Evolutionary conservation across 2,113 vertebrate species (phyloP).

Genomic region (Pitta sordida): DNA sequence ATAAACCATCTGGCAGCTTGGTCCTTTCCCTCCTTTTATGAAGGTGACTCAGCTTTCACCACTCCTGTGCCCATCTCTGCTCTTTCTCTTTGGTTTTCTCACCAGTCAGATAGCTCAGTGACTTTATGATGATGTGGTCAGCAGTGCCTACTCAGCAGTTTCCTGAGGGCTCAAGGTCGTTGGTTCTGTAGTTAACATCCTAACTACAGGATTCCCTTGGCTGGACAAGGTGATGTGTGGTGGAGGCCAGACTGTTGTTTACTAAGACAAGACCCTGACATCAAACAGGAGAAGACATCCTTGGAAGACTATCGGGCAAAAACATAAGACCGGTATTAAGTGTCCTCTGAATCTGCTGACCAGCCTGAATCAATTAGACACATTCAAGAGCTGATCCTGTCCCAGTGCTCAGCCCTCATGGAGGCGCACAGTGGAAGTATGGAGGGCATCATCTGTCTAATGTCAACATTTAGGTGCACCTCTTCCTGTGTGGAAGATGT

Average conservation of each 20-base stretch:
- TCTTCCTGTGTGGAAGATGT: background rate
- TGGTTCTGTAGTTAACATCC: background rate
- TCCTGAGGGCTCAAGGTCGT: background rate
- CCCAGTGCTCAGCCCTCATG: background rate
- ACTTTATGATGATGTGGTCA: background rate
- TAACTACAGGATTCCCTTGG: background rate
- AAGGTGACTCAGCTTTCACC: background rate
- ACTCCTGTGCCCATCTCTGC: background rate
- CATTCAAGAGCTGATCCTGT: background rate
- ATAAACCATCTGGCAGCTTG: background rate
- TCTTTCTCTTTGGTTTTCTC: background rate
- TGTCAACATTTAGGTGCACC: background rate
- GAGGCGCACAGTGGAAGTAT: background rate
- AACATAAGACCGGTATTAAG: background rate
- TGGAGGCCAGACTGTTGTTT: background rate
- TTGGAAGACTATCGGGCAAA: background rate
- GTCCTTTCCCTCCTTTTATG: background rate
- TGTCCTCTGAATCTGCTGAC: background rate
- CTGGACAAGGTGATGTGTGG: accelerated
- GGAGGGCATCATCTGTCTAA: background rate
- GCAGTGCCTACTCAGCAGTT: background rate
- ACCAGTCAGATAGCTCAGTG: background rate
- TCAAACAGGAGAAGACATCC: background rate
- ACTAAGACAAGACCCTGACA: background rate
- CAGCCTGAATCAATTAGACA: background rate